Evolutionary conservation across 2,888 invertebrate genomes (phyloP), one percentile per base, ranked within the genome.

Genomic region (Chesias legatella): DNA sequence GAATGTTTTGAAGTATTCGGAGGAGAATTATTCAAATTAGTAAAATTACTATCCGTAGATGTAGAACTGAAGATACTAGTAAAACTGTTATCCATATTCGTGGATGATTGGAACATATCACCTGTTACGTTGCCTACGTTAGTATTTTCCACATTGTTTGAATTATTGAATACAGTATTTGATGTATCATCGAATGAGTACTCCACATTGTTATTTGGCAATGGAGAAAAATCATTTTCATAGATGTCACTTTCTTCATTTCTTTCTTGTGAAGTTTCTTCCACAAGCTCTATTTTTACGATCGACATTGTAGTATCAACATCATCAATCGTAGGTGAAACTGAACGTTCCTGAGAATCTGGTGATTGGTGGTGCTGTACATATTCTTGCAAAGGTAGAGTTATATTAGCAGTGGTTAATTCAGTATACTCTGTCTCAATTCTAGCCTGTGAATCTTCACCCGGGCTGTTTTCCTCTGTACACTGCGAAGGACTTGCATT

Each of bases 361-460:
- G 63, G 62, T 11, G 56, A 53, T 47, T 75, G 73, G 38, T 69
- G 68, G 34, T 73, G 75, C 29, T 70, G 72, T 4, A 63, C 65
- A 39, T 83, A 82, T 23, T 79, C 75, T 48, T 80, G 77, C 8
- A 83, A 51, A 10, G 85, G 83, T 31, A 83, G 50, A 35, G 66
- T 74, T 39, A 86, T 59, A 54, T 85, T 78, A 23, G 88, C 86
- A 24, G 84, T 86, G 11, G 85, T 88, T 24, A 88, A 61, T 67
- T 88, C 86, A 2, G 86, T 88, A 43, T 88, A 88, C 57, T 86
- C 85, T 7, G 82, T 82, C 67, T 83, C 82, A 8, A 79, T 75
- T 10, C 60, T 58, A 1, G 76, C 67, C 41, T 82, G 75, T 6
- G 75, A 66, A 31, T 79, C 83, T 42, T 75, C 83, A 10, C 72